These are phyloP conservation scores for Stegophylla sp. DNA, from an alignment of 2,888 invertebrate species.

Conservation along the genomic window DNA sequence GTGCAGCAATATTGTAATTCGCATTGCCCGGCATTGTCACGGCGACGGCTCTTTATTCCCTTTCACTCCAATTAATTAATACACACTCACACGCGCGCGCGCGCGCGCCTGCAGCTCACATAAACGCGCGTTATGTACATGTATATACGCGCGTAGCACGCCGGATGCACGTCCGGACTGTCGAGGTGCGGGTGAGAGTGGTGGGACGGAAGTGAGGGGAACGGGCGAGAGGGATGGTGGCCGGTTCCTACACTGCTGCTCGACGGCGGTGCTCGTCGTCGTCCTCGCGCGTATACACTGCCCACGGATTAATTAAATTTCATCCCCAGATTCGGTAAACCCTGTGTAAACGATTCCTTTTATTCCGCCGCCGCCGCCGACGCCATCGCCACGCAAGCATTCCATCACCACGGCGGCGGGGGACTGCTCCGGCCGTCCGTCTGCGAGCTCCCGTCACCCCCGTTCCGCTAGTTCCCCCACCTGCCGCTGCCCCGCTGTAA, in stretches of 20 bases:
- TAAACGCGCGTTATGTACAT: too few relatives aligned
- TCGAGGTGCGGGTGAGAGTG: not conserved
- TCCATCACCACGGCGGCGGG: constrained; percentile 1
- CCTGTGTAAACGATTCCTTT: constrained; percentile 54
- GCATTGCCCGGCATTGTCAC: constrained; percentile 49
- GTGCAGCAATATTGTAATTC: constrained; percentile 48
- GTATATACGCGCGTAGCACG: too few relatives aligned
- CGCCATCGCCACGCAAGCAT: constrained; percentile 22
- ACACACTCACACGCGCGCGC: constrained; percentile 26
- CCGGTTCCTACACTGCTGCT: not conserved
- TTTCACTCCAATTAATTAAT: constrained; percentile 54
- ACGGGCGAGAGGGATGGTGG: not conserved
- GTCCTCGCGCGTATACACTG: not conserved
- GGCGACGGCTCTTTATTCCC: constrained; percentile 44
- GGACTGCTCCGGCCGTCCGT: not conserved
- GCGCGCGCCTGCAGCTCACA: not conserved
- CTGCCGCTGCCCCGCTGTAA: too few relatives aligned
- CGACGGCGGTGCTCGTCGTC: not conserved
- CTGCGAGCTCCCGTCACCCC: not conserved
- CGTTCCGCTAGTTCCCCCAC: too few relatives aligned
- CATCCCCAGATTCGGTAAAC: constrained; percentile 45
- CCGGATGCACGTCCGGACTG: not conserved
- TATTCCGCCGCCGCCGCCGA: constrained; percentile 27
- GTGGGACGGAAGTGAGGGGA: not conserved
- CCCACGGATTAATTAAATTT: constrained; percentile 57